Conservation (phyloP, 2,888 invertebrate genomes). For the Cantharis nigra region DNA sequence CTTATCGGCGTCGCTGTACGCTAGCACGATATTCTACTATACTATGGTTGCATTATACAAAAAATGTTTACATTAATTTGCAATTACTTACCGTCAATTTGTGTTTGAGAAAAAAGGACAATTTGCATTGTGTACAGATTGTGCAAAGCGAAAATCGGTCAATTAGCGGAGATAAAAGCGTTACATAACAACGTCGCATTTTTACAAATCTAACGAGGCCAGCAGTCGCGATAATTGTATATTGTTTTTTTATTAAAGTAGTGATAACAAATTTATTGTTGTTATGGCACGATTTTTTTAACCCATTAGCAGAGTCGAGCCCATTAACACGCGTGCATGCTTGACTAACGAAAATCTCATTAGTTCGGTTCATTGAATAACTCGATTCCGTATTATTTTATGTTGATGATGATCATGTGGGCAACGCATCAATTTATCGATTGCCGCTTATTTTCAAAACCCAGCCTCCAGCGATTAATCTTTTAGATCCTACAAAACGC, state of each 20-base stretch:
- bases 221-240: background rate
- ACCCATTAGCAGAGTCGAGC: background rate
- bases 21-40: constrained; percentile 15
- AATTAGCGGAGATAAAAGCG: background rate
- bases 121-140: background rate
- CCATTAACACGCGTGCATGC: background rate
- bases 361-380: background rate
- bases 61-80: background rate
- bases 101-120: background rate
- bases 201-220: background rate
- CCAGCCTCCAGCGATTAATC: background rate
- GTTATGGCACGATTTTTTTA: background rate
- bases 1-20: constrained; percentile 44
- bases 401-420: background rate
- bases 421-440: background rate
- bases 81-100: background rate
- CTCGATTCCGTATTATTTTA: background rate
- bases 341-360: background rate
- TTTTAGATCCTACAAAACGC: too few relatives aligned
- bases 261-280: background rate
- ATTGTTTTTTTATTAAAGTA: background rate
- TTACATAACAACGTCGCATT: background rate
- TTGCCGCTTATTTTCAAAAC: background rate
- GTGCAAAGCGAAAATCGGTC: background rate
- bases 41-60: background rate